These are phyloP conservation scores for Tortricodes alternella DNA, from an alignment of 2,888 invertebrate genomes.

Conservation along the genomic window DNA sequence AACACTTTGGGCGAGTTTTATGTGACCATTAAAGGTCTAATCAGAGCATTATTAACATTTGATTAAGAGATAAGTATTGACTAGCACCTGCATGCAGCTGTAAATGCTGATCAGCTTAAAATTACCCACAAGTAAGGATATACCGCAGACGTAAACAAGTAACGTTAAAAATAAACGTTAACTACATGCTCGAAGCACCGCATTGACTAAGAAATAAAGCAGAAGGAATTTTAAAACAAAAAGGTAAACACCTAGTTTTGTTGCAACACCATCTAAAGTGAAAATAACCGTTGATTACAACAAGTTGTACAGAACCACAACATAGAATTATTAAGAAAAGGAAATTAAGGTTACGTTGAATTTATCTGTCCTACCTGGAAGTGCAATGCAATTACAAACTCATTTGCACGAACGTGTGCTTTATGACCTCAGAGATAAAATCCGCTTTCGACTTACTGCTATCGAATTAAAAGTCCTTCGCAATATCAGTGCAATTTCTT, in stretches of 20 bases:
- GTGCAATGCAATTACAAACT: neutral
- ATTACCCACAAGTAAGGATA: slow-evolving; percentile 14
- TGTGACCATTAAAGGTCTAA: no score
- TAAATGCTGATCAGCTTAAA: neutral
- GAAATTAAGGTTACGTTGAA: neutral
- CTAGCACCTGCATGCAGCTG: no score
- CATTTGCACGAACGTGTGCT: neutral
- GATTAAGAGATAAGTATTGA: no score
- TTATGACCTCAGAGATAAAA: neutral
- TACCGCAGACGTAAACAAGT: slow-evolving; percentile 22
- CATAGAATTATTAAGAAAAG: neutral
- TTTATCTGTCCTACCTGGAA: neutral
- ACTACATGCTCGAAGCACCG: slow-evolving; percentile 19
- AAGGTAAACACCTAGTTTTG: slow-evolving; percentile 8
- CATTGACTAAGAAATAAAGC: slow-evolving; percentile 22
- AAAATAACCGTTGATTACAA: neutral
- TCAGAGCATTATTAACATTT: no score
- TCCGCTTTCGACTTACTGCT: neutral
- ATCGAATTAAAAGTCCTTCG: neutral
- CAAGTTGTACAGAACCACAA: neutral
- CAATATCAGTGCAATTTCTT: neutral
- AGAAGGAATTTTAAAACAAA: slow-evolving; percentile 11
- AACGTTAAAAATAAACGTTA: slow-evolving; percentile 22
- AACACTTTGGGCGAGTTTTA: no score
- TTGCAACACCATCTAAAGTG: neutral